These are phyloP conservation scores for Barbus barbus DNA, from an alignment of 2,113 vertebrate species.

Conservation along the genomic window DNA sequence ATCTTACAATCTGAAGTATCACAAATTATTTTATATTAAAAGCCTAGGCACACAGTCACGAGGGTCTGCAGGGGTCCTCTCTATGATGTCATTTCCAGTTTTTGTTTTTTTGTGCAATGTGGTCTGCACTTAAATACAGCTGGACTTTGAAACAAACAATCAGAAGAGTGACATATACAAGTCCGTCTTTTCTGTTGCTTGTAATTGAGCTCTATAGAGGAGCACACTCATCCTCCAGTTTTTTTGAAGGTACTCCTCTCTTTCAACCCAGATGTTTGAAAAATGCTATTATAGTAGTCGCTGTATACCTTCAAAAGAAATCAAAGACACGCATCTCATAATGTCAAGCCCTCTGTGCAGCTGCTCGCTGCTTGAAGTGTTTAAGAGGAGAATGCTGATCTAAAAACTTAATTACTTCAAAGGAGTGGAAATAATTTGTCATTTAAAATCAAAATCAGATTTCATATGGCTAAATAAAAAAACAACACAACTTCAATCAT, in stretches of 20 bases:
- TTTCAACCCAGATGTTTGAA: conserved; percentile 14
- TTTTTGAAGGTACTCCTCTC: neutral
- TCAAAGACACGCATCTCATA: neutral
- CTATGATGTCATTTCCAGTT: neutral
- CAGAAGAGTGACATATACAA: conserved; percentile 4
- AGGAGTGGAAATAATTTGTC: conserved; percentile 27
- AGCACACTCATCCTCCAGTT: neutral
- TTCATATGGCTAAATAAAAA: conserved; percentile 25
- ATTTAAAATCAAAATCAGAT: conserved; percentile 28
- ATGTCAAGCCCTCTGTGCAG: conserved; percentile 6
- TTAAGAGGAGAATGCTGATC: conserved; percentile 5
- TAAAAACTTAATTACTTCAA: conserved; percentile 12
- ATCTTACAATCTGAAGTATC: no score
- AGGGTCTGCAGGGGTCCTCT: neutral
- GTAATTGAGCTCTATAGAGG: neutral
- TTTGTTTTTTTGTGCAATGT: neutral
- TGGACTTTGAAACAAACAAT: neutral
- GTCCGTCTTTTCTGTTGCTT: neutral
- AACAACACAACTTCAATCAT: conserved; percentile 27
- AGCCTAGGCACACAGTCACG: neutral
- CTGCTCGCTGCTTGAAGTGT: neutral
- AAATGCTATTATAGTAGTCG: conserved; percentile 24
- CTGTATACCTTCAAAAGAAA: conserved; percentile 30
- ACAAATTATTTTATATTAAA: no score
- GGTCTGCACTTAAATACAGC: conserved; percentile 3